Base-by-base conservation (phyloP, 2,797 vertebrate genomes). In the Hydrophis major region DNA sequence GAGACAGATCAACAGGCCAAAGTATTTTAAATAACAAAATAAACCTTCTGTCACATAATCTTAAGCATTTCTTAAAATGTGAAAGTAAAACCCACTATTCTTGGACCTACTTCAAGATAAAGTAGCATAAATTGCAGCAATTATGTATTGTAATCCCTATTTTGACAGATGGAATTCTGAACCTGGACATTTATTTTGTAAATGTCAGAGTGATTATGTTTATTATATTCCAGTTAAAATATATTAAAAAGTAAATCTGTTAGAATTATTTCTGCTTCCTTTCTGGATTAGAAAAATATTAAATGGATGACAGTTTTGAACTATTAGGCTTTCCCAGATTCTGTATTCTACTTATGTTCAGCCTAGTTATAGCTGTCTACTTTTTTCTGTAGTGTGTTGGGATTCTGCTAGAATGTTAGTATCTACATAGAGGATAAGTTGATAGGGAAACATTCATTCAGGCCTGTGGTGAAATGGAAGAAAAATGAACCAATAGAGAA, bases 401-500 rank as follows among this genome's bases (percentile, higher is more conserved):
- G 93, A 94, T 93, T 93, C 94, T 88, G 94, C 90, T 90, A 91
- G 93, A 93, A 47, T 83, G 42, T 83, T 4, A 83, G 10, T 25
- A 47, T 47, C 42, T 83, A 83, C 10, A 47, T 47, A 83, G 74
- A 25, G 8, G 74, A 25, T 47, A 47, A 47, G 20, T 47, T 47
- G 2, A 47, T 47, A 47, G 94, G 78, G 4, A 50, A 90, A 37
- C 57, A 42, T 93, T 94, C 91, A 74, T 89, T 60, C 93, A 60
- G 90, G 66, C 20, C 53, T 78, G 47, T 20, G 18, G 42, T 94
- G n/a, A 94, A 27, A 69, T 42, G 88, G 50, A 5, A 94, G 90
- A 59, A 93, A 61, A 96, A 96, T 50, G 96, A 97, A 97, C 97
- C 97, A 98, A 87, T 56, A 50, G 47, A 47, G 66, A 14, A 14